Evolutionary conservation across 2,113 vertebrate species (phyloP).

Genomic region (Cariama cristata): DNA sequence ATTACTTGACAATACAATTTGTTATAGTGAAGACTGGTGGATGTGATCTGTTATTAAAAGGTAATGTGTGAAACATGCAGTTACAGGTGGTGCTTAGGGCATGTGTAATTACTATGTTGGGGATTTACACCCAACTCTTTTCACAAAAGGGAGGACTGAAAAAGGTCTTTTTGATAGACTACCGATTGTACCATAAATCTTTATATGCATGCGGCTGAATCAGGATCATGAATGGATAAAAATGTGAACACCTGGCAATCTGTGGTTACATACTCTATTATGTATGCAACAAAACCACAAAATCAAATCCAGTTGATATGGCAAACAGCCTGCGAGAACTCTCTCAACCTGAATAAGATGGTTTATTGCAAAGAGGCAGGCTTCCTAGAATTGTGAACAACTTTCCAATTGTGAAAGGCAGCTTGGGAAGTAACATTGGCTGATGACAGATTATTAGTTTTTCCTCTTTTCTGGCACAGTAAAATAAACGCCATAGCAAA

Average conservation of each 20-base stretch:
- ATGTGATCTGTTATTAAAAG: conserved; percentile 41
- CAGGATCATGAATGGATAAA: not conserved
- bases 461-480: conserved; percentile 27
- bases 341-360: not conserved
- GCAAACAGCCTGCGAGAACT: conserved; percentile 26
- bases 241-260: conserved; percentile 52
- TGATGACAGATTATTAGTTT: not conserved
- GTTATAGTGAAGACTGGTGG: conserved; percentile 50
- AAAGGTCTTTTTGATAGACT: not conserved
- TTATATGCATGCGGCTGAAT: conserved; percentile 19
- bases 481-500: conserved; percentile 28
- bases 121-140: conserved; percentile 21
- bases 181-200: conserved; percentile 25
- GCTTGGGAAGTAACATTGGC: not conserved
- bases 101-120: not conserved
- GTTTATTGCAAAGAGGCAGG: conserved; percentile 28
- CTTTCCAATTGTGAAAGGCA: conserved; percentile 28
- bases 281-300: conserved; percentile 38
- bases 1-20: conserved; percentile 58
- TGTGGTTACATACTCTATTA: conserved; percentile 54
- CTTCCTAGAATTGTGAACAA: not conserved
- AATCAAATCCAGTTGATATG: not conserved
- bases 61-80: conserved; percentile 57
- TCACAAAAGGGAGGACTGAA: conserved; percentile 24
- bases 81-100: conserved; percentile 30